Evolutionary conservation across 2,113 vertebrate genomes (phyloP).

Genomic region (Dolichallabes microphthalmus): DNA sequence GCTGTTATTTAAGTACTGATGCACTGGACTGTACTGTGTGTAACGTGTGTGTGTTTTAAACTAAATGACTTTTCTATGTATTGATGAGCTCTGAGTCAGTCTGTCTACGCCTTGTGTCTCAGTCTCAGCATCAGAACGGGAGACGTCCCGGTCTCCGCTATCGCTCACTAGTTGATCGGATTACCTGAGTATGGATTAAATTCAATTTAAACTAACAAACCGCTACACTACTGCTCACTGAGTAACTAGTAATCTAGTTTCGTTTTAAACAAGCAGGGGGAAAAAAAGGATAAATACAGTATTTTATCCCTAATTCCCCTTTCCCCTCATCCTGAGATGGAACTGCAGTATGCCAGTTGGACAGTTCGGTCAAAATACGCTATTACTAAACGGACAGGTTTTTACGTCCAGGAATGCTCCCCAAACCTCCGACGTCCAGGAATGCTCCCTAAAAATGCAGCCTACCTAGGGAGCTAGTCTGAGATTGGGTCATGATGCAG

Average conservation of each 20-base stretch:
- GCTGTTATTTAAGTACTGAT: slow-evolving; percentile 53
- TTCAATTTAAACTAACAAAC: neutral
- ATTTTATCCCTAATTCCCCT: neutral
- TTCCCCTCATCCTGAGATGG: neutral
- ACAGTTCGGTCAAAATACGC: neutral
- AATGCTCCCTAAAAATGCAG: neutral
- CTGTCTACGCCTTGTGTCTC: neutral
- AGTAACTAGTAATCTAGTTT: neutral
- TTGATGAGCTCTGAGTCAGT: neutral
- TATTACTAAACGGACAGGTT: neutral
- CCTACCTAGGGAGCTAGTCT: neutral
- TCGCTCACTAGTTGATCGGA: neutral
- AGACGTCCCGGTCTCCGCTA: neutral
- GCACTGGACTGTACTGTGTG: slow-evolving; percentile 56
- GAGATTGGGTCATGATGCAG: neutral
- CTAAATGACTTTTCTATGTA: slow-evolving; percentile 58
- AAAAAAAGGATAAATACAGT: no score
- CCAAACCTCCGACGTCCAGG: neutral
- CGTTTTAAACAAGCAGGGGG: neutral
- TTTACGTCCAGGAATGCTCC: neutral
- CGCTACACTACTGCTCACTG: neutral
- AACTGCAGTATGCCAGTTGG: neutral
- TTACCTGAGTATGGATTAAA: neutral
- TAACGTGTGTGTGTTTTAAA: slow-evolving; percentile 24
- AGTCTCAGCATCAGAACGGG: neutral